Base-by-base conservation (phyloP, 2,113 vertebrate species). In the Prietella phreatophila region DNA sequence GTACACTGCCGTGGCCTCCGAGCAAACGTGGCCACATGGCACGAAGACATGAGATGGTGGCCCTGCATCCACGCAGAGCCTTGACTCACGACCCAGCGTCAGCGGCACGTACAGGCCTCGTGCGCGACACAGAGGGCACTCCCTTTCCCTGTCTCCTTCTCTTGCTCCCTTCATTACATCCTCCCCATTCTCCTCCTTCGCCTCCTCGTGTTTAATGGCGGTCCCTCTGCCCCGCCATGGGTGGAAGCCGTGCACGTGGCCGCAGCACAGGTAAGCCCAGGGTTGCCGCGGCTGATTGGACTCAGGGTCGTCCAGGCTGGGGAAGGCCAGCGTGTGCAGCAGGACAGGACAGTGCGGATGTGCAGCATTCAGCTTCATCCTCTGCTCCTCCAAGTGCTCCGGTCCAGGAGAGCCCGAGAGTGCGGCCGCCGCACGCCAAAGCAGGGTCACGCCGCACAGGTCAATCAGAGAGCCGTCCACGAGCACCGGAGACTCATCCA, bases 261-360 rank as follows among this genome's bases (percentile, higher is more conserved):
- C 98, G 0, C 98, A 99, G 93, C 91, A 96, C 91, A 99, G 95
- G 92, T 99, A 99, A 0, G 96, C 97, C 98, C 98, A 99, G 0
- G 98, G 98, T 91, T 97, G 98, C 91, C 96, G 97, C 19, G 97
- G 96, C 0, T 97, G 97, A 42, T 85, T 9, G 95, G 95, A 0
- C 96, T 71, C 82, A 1, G 85, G 27, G 79, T 96, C 96, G 76
- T 96, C 96, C 93, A 98, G 95, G 91, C 97, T 98, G 91, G 98
- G 97, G 93, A 99, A 99, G 0, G 97, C 96, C 89, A 99, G 94
- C 4, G 98, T 99, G 93, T 97, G 98, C 90, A 99, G 96, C 50
- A 97, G 97, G 89, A 99, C 98, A 0, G 98, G 98, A 88, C 98
- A 99, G 92, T 99, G 98, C 5, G 98, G 98, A 75, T 98, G 93